phyloP scores from a whole-genome alignment of 2,888 invertebrate genomes.

The Lycaena phlaeas region DNA sequence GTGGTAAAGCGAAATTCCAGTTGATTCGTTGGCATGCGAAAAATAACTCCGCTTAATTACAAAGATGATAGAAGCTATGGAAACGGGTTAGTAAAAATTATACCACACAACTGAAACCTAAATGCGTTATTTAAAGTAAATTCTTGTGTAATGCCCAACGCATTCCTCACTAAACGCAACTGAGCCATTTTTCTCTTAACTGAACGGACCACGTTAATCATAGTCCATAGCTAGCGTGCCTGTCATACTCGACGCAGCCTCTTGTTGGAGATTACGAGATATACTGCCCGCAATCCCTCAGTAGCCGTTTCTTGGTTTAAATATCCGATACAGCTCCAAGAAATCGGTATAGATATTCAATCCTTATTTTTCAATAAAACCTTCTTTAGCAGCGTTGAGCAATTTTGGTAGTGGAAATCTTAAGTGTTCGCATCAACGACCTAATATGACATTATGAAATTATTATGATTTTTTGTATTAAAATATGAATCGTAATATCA shows the following conservation, averaged over 20 bases:
- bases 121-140: slow-evolving; percentile 13
- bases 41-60: slow-evolving; percentile 1
- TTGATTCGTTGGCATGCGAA: background rate
- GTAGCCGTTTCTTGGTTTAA: slow-evolving; percentile 12
- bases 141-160: slow-evolving; percentile 14
- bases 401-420: too few relatives aligned
- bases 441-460: too few relatives aligned
- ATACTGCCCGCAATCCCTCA: slow-evolving; percentile 17
- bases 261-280: slow-evolving; percentile 15
- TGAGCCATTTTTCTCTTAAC: slow-evolving; percentile 18
- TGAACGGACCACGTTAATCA: slow-evolving; percentile 18
- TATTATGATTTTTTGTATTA: too few relatives aligned
- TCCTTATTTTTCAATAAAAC: too few relatives aligned
- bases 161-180: slow-evolving; percentile 15
- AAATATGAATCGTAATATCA: too few relatives aligned
- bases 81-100: slow-evolving; percentile 6
- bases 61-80: slow-evolving; percentile 1
- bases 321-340: too few relatives aligned
- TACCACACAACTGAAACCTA: slow-evolving; percentile 1
- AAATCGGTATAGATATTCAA: too few relatives aligned
- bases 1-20: background rate
- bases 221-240: slow-evolving; percentile 18
- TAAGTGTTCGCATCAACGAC: too few relatives aligned
- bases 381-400: too few relatives aligned
- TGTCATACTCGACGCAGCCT: slow-evolving; percentile 17